A percentile compares a stretch with the other conserved stretches of the same genome.
Evolutionary conservation across 53 echinoderm and acorn worm genomes (phyloP).

Genomic region (Paracentrotus lividus): DNA sequence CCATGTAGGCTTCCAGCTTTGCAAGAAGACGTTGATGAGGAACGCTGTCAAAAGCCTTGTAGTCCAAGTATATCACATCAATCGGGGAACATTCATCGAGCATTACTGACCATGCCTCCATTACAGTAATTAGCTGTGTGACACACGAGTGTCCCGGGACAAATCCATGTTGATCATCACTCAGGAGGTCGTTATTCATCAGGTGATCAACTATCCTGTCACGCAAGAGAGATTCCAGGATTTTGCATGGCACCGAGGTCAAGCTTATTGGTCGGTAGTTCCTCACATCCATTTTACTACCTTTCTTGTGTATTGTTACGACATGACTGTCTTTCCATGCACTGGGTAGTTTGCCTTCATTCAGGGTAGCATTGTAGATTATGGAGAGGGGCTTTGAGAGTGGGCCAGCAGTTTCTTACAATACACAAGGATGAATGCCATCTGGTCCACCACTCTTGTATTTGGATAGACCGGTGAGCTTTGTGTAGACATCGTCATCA

Average conservation of each 20-base stretch:
- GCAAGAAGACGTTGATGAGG: neutral
- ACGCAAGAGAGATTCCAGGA: conserved; percentile 56
- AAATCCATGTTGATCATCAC: conserved; percentile 65
- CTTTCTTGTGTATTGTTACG: no score
- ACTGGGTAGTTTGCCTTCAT: no score
- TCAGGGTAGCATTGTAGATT: no score
- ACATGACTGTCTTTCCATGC: no score
- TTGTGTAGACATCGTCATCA: neutral
- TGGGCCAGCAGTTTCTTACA: no score
- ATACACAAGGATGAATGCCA: neutral
- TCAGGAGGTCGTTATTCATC: neutral
- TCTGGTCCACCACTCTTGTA: conserved; percentile 6
- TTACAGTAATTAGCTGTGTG: conserved; percentile 37
- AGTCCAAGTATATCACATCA: no score
- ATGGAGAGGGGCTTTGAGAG: no score
- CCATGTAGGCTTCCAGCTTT: no score
- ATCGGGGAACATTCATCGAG: no score
- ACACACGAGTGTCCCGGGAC: conserved; percentile 36
- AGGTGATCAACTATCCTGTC: conserved; percentile 42
- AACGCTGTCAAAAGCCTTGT: no score
- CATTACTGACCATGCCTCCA: conserved; percentile 10
- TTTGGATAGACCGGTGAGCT: neutral
- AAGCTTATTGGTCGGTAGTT: conserved; percentile 67
- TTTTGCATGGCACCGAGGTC: conserved; percentile 49
- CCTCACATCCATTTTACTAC: neutral